phyloP scores from a whole-genome alignment of 2,113 vertebrate species.

The Sylvietta virens region DNA sequence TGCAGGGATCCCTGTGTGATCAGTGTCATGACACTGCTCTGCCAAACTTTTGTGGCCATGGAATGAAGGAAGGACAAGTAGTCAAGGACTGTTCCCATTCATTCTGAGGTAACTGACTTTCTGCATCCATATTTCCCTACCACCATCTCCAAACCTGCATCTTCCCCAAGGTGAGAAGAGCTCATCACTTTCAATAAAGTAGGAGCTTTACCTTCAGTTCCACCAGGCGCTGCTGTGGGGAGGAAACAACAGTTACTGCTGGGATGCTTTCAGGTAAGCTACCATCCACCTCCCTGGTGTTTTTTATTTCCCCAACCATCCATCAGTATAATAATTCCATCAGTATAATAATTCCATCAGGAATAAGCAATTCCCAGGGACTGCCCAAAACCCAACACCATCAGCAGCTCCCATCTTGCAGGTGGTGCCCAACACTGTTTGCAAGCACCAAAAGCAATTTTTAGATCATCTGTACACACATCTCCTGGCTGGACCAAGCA shows the following conservation, averaged over 20 bases:
- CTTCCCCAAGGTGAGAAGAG: not conserved
- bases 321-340: no score
- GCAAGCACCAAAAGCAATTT: not conserved
- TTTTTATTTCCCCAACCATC: not conserved
- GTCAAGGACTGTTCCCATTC: not conserved
- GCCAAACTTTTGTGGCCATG: not conserved
- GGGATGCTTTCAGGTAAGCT: not conserved
- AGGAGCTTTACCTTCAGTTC: slow-evolving; percentile 51
- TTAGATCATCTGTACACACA: not conserved
- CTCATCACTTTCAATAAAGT: not conserved
- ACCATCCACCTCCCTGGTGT: not conserved
- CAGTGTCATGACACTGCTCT: not conserved
- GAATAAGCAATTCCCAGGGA: not conserved
- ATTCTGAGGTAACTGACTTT: not conserved
- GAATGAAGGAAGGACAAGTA: not conserved
- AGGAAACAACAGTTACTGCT: not conserved
- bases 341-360: no score
- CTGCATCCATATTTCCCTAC: not conserved
- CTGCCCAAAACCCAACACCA: not conserved
- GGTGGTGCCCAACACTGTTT: not conserved
- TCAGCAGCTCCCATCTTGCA: not conserved
- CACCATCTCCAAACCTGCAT: not conserved
- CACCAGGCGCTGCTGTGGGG: slow-evolving; percentile 29
- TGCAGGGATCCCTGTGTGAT: not conserved
- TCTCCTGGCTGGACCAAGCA: not conserved